Evolutionary conservation across 1,140 invertebrate species (phyloP), one percentile per base, ranked within the genome.

Genomic region (Drosophila neocordata): DNA sequence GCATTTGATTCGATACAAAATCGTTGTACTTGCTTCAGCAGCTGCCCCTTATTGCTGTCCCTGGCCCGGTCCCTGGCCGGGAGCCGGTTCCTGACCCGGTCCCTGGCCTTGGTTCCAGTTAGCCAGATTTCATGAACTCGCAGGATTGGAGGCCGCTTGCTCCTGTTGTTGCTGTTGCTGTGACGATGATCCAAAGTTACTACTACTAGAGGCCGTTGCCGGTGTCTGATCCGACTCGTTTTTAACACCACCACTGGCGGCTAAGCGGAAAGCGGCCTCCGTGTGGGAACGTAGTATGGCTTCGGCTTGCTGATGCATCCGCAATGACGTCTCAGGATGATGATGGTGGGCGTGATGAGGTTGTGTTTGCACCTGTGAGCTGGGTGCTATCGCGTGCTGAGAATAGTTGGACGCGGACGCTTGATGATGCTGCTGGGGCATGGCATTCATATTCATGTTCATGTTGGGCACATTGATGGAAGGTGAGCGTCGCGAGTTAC

Each of bases 261-360:
- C 96, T 70, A 97, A 91, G 81, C 96, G 93, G 12, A 97, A 93
- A 1, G 96, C 95, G 15, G 95, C 96, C 87, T 97, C 96, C 0
- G 96, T 96, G 76, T 97, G 96, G 57, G 95, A 96, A 80, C 96
- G 94, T 12, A 97, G 92, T 9, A 97, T 92, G 0, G 96, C 96
- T 91, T 97, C 96, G 1, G 95, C 95, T 82, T 96, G 95, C 67
- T 94, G 90, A 22, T 90, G 94, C 93, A 97, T 95, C 64, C 96
- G 93, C 6, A 97, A 91, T 1, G 96, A 95, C 5, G 96, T 94
- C 78, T 95, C 94, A 4, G 93, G 92, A 59, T 82, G 71, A 31
- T 79, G 77, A 22, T 92, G 91, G 24, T 83, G 69, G 27, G 66
- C 69, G 57, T 71, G 61, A 1, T 75, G 80, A 20, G 59, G 41